Evolutionary conservation across 2,113 vertebrate species (phyloP), one percentile per base, ranked within the genome.

Genomic region (Heterotilapia buettikoferi): DNA sequence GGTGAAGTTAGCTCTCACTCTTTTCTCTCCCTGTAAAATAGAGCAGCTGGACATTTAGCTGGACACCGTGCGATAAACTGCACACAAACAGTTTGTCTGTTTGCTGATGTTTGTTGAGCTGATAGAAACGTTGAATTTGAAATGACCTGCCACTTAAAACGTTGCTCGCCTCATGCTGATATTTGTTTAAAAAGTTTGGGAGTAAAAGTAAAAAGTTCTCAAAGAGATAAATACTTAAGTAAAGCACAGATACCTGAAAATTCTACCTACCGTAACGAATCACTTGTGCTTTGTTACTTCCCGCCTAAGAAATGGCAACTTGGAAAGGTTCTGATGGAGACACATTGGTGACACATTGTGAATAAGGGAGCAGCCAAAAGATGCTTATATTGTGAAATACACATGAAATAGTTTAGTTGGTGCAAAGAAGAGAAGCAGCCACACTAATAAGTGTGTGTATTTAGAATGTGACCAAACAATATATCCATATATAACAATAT

Each of bases 1-100:
- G 61, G 31, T n/a, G 31, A 66, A 66, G 61, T 66, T 66, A 38
- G 18, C 61, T 66, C 31, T n/a, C 1, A n/a, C 61, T 38, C 31
- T 7, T 38, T 66, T 66, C 61, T 66, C 61, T 66, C 61, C 31
- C 61, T 66, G 31, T 66, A 66, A 0, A 66, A 66, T 36, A n/a
- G 31, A 66, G 61, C 61, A 2, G 61, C 31, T 66, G 61, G 61
- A 38, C 61, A 5, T 38, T 38, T 66, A 66, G 18, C 61, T 38
- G 29, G 31, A 38, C 61, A 7, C 0, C 2, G 2, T 12, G 18
- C 61, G n/a, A 66, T 0, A 66, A 66, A 66, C 61, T n/a, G 61
- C 61, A 66, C 61, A 12, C 61, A 66, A 66, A 12, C 31, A n/a
- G 10, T 66, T 66, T 66, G 18, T 66, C 3, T 38, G 10, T 36